Conservation (phyloP, 2,888 invertebrate genomes). For the Helleia helle region DNA sequence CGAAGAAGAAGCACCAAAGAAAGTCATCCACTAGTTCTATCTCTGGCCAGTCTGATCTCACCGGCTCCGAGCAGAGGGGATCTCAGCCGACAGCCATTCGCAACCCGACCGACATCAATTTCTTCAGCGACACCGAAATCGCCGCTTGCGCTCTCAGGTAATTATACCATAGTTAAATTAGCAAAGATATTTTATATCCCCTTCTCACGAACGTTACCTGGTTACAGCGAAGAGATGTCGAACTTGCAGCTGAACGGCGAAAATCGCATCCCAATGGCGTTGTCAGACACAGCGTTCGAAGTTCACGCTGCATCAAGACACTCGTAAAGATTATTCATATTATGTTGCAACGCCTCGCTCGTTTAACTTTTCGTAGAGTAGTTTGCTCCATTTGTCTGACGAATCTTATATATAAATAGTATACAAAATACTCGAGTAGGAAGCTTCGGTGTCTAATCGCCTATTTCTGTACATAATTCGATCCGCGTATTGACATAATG, state of each 20-base stretch:
- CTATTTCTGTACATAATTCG: background rate
- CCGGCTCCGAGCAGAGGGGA: slow-evolving; percentile 56
- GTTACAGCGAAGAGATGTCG: slow-evolving; percentile 70
- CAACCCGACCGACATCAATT: slow-evolving; percentile 70
- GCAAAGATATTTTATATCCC: too few relatives aligned
- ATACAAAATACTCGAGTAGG: background rate
- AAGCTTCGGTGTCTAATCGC: background rate
- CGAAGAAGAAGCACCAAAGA: slow-evolving; percentile 86
- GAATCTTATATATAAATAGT: background rate
- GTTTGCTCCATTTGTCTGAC: background rate
- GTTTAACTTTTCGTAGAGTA: background rate
- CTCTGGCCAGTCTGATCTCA: slow-evolving; percentile 67
- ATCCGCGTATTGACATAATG: background rate
- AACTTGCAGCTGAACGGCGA: slow-evolving; percentile 66
- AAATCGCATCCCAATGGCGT: slow-evolving; percentile 66
- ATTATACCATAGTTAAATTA: too few relatives aligned
- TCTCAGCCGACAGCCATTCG: slow-evolving; percentile 46
- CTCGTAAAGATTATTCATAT: slow-evolving; percentile 48
- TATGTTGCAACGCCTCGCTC: slow-evolving; percentile 22
- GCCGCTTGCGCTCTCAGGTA: slow-evolving; percentile 77
- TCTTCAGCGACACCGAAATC: slow-evolving; percentile 95
- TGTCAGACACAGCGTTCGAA: slow-evolving; percentile 69
- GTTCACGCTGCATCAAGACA: slow-evolving; percentile 68
- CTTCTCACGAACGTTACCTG: slow-evolving; percentile 25
- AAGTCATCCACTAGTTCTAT: slow-evolving; percentile 77